Base-by-base conservation (phyloP, 2,888 invertebrate species). In the Andrena flavipes region DNA sequence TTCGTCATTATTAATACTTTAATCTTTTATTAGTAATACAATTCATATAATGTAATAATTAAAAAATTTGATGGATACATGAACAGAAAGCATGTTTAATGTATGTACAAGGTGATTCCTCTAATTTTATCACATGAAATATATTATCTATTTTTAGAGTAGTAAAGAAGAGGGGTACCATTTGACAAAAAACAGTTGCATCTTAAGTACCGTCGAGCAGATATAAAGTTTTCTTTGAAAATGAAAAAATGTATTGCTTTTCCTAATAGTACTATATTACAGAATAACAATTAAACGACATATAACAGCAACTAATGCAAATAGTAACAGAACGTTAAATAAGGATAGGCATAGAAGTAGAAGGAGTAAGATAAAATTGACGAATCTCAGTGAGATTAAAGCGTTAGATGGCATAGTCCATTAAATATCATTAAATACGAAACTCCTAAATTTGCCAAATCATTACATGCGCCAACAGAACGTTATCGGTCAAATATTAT, bases 11-110 rank as follows among this genome's bases (percentile, higher is more conserved):
- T 71, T 77, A 60, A 60, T 77, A 71, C 13, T 51, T 73, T 30
- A 73, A 35, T 64, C 20, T 77, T 68, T 68, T 49, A 68, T 81
- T 60, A 42, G 16, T 56, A 51, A 26, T 72, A 63, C 64, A 69
- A 79, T 65, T 56, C 42, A 65, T 76, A 59, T 51, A 64, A 13
- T 29, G 7, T 65, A 76, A 70, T 59, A 76, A 65, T 69, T 64
- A 2, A 56, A 75, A 59, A 65, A 64, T 75, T 59, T 42, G 1
- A 42, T 59, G 23, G 29, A 64, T 51, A 49, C 42, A 42, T 2
- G 10, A 64, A 75, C 42, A n/a, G 13, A 74, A 59, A 1, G 42
- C 51, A 42, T 23, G 16, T 60, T 33, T 35, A 20, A 73, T 48
- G 16, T 64, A 64, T 48, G 49, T 56, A 33, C 13, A 72, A 65